phyloP scores from a whole-genome alignment of 2,797 vertebrate genomes.

The Aplochiton taeniatus region DNA sequence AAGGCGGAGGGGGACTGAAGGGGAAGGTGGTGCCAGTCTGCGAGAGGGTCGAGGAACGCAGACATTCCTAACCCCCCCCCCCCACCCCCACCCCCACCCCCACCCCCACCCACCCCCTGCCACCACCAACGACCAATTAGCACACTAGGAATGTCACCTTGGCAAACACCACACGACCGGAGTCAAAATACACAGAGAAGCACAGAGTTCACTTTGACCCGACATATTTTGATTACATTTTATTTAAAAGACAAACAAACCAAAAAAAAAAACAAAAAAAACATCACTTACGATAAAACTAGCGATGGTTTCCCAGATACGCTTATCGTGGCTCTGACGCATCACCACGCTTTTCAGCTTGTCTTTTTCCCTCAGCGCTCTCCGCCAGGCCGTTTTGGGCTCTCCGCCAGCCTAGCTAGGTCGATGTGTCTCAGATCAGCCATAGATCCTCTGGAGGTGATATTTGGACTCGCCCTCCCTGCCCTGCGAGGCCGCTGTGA shows the following conservation, averaged over 20 bases:
- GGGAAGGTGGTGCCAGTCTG: conserved; percentile 66
- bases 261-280: too few species aligned
- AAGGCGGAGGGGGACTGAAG: conserved; percentile 44
- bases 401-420: conserved; percentile 25
- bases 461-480: conserved; percentile 60
- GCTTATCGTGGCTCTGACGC: too few species aligned
- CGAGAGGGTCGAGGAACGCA: conserved; percentile 52
- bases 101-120: neutral
- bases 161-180: conserved; percentile 46
- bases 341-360: too few species aligned
- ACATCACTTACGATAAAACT: too few species aligned
- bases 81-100: conserved; percentile 12
- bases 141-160: conserved; percentile 58
- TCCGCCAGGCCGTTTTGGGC: conserved; percentile 7
- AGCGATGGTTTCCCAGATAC: too few species aligned
- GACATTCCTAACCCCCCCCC: conserved; percentile 62
- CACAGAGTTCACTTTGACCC: too few species aligned
- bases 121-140: conserved; percentile 56
- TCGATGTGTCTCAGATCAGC: conserved; percentile 48
- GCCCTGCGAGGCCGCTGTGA: conserved; percentile 46
- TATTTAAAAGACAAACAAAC: too few species aligned
- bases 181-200: neutral
- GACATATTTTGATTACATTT: too few species aligned
- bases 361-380: too few species aligned
- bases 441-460: conserved; percentile 59